Percentiles rank a stretch among this genome's conserved stretches.
phyloP scores from a whole-genome alignment of 2,113 vertebrate species.

The Ptilonorhynchus violaceus region DNA sequence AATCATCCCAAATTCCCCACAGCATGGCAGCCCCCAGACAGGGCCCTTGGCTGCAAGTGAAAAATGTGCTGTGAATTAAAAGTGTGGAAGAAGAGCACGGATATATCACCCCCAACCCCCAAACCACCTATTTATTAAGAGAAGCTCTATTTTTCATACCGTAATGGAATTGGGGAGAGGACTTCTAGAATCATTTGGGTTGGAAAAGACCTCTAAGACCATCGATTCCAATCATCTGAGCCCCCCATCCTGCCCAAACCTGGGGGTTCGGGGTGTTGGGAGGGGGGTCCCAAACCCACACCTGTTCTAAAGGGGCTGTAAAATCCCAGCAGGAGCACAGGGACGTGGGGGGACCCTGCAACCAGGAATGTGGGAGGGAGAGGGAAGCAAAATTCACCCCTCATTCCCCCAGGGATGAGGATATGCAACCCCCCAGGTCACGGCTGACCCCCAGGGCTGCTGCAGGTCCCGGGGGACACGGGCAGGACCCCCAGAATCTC shows the following conservation, averaged over 20 bases:
- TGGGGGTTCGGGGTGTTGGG: background rate
- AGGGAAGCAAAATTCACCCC: background rate
- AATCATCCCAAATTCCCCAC: background rate
- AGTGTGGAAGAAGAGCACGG: rapidly evolving
- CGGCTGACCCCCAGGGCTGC: background rate
- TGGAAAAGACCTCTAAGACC: background rate
- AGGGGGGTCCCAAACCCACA: rapidly evolving
- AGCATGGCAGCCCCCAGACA: background rate
- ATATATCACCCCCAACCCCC: too few relatives aligned
- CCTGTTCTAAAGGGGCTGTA: too few relatives aligned
- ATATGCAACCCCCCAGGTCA: background rate
- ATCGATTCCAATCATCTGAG: background rate
- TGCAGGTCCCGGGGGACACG: background rate
- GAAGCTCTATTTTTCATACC: rapidly evolving
- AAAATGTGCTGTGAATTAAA: background rate
- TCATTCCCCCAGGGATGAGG: too few relatives aligned
- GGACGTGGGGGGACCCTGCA: rapidly evolving
- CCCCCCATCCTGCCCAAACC: background rate
- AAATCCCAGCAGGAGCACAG: background rate
- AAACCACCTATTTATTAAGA: rapidly evolving
- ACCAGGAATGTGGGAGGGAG: background rate
- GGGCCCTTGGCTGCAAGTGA: too few relatives aligned
- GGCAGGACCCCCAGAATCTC: rapidly evolving
- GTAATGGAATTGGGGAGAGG: too few relatives aligned
- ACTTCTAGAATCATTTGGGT: background rate